Evolutionary conservation across 2,888 invertebrate genomes (phyloP).

Genomic region (Tachina lurida): DNA sequence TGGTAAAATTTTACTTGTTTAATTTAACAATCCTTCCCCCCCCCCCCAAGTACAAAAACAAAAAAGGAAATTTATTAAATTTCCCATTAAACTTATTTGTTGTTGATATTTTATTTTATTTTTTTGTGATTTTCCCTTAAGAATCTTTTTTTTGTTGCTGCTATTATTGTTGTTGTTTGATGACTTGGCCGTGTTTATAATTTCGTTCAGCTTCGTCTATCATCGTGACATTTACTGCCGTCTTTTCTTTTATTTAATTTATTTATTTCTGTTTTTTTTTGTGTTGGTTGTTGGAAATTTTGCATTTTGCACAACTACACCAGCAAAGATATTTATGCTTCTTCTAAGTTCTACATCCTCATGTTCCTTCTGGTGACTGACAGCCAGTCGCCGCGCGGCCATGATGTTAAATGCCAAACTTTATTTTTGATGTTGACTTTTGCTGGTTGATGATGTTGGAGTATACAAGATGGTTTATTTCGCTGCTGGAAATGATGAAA

Average conservation of each 20-base stretch:
- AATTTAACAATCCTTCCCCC: constrained; percentile 38
- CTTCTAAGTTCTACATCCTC: constrained; percentile 30
- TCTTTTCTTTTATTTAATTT: constrained; percentile 64
- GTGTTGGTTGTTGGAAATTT: constrained; percentile 4
- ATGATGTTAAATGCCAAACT: constrained; percentile 71
- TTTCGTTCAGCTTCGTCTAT: constrained; percentile 71
- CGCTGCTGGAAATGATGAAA: constrained; percentile 1
- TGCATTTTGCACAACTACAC: constrained; percentile 28
- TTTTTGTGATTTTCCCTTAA: constrained; percentile 43
- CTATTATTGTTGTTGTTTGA: constrained; percentile 37
- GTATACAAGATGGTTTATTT: constrained; percentile 18
- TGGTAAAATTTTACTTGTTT: constrained; percentile 40
- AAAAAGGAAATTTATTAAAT: constrained; percentile 64
- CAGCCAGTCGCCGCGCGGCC: constrained; percentile 70
- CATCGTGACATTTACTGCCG: constrained; percentile 68
- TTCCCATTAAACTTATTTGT: constrained; percentile 55
- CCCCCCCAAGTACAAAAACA: constrained; percentile 62
- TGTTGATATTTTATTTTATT: constrained; percentile 6
- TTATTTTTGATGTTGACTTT: constrained; percentile 61
- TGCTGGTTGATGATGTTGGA: constrained; percentile 45
- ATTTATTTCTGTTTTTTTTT: constrained; percentile 21
- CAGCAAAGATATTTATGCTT: constrained; percentile 25
- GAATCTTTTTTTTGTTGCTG: neutral
- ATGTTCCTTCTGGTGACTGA: constrained; percentile 69
- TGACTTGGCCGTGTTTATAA: constrained; percentile 63